A percentile compares a stretch with the other conserved stretches of the same genome.
Evolutionary conservation across 2,797 vertebrate species (phyloP).

Genomic region (Naso thynnoides): DNA sequence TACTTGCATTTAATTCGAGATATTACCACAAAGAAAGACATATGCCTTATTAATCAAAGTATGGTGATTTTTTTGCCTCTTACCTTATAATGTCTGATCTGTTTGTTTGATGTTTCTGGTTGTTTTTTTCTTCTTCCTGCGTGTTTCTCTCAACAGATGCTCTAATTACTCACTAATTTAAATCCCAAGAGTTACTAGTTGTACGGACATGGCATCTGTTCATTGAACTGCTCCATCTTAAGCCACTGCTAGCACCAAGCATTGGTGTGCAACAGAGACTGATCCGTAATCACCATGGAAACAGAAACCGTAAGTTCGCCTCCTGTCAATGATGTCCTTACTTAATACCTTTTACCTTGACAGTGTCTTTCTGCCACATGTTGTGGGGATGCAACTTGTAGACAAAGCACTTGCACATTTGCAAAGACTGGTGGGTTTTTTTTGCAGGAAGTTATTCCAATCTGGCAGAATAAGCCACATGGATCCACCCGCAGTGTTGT

Average conservation of each 20-base stretch:
- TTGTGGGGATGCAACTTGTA: background rate
- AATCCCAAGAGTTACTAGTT: conserved; percentile 37
- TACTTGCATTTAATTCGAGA: background rate
- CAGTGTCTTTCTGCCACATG: background rate
- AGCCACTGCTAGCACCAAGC: conserved; percentile 41
- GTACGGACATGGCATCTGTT: conserved; percentile 66
- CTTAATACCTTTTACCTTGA: conserved; percentile 8
- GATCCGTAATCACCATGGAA: conserved; percentile 83
- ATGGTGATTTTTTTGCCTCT: background rate
- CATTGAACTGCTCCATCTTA: conserved; percentile 52
- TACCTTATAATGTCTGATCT: background rate
- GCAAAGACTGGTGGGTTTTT: background rate
- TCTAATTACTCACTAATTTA: conserved; percentile 42
- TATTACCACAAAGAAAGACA: background rate
- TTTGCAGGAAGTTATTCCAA: conserved; percentile 90
- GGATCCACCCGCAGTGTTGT: conserved; percentile 96
- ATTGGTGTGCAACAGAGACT: conserved; percentile 55
- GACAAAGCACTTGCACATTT: background rate
- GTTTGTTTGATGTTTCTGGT: background rate
- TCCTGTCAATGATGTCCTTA: background rate
- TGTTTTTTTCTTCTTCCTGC: background rate
- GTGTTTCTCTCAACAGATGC: conserved; percentile 53
- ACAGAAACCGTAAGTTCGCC: conserved; percentile 83
- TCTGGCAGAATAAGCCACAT: conserved; percentile 98
- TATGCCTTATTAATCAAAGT: background rate